These are phyloP conservation scores for Porites rus DNA, from an alignment of 92 coral and sea anemone species.

Conservation along the genomic window DNA sequence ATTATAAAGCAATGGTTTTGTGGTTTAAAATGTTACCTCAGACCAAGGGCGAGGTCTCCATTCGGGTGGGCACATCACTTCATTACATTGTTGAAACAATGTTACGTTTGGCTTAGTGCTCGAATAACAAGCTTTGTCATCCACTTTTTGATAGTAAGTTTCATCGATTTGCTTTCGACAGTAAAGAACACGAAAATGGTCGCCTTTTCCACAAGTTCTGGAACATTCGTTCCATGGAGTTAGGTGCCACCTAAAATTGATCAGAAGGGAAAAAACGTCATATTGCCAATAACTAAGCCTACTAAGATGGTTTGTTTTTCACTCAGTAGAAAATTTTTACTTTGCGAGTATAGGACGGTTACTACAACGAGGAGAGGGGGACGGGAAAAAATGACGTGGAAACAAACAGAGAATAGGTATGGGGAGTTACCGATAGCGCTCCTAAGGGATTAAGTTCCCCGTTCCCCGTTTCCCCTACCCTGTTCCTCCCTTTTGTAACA, in stretches of 20 bases:
- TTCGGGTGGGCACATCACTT: conserved; percentile 27
- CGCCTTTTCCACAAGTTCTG: conserved; percentile 38
- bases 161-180: conserved; percentile 19
- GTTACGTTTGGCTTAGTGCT: conserved; percentile 6
- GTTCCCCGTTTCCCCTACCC: no score
- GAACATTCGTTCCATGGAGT: conserved; percentile 34
- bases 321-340: no score
- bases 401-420: no score
- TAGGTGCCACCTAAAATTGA: conserved; percentile 30
- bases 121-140: background rate
- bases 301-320: no score
- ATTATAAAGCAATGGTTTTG: no score
- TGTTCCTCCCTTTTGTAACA: no score
- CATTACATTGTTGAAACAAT: conserved; percentile 14
- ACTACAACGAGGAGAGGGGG: no score
- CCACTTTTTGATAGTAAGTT: background rate
- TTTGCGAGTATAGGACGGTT: no score
- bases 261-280: no score
- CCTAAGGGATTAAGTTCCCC: no score
- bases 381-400: no score
- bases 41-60: conserved; percentile 43
- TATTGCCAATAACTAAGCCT: background rate
- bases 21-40: conserved; percentile 1
- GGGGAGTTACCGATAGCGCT: no score
- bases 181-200: conserved; percentile 16